Base-by-base conservation (phyloP, 1,140 invertebrate genomes). In the Papilio aristodemus region DNA sequence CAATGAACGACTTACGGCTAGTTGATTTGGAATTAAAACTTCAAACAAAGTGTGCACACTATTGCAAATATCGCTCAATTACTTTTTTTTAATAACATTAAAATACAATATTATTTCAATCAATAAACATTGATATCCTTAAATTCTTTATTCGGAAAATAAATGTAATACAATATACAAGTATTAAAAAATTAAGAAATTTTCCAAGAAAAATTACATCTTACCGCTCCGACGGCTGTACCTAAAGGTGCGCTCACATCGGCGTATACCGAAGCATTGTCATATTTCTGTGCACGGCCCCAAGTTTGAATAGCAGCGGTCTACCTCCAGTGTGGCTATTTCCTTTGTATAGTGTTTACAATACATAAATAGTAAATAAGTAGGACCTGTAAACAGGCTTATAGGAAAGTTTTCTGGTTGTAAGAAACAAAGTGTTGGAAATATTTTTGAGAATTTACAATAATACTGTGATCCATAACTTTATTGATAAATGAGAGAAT, bases 331-430 rank as follows among this genome's bases (percentile, higher is more conserved):
- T 82, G 77, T 80, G 84, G 77, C 82, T 78, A 79, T 79, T 78
- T 80, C 80, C 81, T 83, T 82, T 84, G 81, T 83, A 74, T 60
- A 76, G 74, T 79, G 81, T 84, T 85, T 82, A 84, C 83, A 84
- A 72, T 77, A 80, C 75, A 81, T 84, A 85, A 86, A 86, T 82
- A 85, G 69, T 84, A 82, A 80, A 85, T 83, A 79, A 72, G 79
- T 76, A 67, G 59, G 74, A 78, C 77, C 72, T 78, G 79, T 83
- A 80, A 83, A 84, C 81, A 78, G 76, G 75, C 76, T 80, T 78
- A 74, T 68, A 79, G 73, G 71, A 80, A 84, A 78, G 69, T 80
- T 84, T 81, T 81, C 80, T 82, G 78, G 37, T 63, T 39, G 37
- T 68, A 39, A 68, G 22, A 59, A 66, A 38, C 37, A 60, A 68